phyloP scores from a whole-genome alignment of 1,140 invertebrate genomes.

The Atta colombica region DNA sequence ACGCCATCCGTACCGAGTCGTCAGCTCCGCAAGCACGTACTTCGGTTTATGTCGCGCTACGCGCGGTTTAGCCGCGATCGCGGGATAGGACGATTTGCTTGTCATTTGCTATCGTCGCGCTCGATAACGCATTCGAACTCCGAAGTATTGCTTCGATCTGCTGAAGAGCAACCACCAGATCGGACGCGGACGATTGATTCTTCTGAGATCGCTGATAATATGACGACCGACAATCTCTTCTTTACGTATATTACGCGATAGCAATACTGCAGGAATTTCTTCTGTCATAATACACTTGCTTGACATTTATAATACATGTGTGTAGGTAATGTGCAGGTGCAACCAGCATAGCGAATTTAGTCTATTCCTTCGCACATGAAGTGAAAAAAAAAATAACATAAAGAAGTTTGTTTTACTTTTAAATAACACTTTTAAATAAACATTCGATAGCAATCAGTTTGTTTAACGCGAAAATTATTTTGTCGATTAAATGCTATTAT shows the following conservation, averaged over 20 bases:
- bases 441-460: not conserved
- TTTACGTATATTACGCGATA: not conserved
- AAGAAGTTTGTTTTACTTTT: not conserved
- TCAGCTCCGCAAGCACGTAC: conserved; percentile 25
- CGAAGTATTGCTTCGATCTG: not conserved
- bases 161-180: conserved; percentile 8
- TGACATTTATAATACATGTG: not conserved
- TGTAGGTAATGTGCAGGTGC: not conserved
- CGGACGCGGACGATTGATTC: conserved; percentile 51
- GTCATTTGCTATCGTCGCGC: conserved; percentile 56
- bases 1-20: conserved; percentile 5
- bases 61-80: conserved; percentile 16
- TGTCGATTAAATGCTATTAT: not conserved
- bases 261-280: conserved; percentile 16
- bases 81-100: conserved; percentile 38
- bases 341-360: not conserved
- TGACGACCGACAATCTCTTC: not conserved
- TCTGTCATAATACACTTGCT: not conserved
- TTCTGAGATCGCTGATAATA: not conserved
- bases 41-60: conserved; percentile 45
- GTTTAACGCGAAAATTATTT: not conserved
- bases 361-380: not conserved
- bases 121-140: conserved; percentile 28
- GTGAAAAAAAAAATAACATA: not conserved
- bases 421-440: too few relatives aligned